phyloP scores from a whole-genome alignment of 2,797 vertebrate genomes.

The Pangasius mekongensis region DNA sequence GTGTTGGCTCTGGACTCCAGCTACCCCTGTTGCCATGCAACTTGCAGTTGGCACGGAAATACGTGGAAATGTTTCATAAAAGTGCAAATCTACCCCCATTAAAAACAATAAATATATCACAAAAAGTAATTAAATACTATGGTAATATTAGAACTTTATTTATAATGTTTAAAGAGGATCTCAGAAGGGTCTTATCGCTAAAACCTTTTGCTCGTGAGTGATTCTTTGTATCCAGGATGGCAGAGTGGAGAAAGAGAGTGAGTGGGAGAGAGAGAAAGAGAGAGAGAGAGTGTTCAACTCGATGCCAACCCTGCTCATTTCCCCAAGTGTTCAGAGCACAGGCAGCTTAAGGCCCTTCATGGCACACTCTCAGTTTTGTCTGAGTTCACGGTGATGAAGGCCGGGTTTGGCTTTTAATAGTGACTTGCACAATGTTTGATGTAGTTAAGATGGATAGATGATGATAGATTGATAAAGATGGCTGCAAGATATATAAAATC shows the following conservation, averaged over 20 bases:
- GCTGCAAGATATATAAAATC: not conserved
- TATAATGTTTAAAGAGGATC: not conserved
- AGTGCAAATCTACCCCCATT: conserved; percentile 55
- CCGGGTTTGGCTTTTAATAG: not conserved
- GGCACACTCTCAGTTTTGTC: conserved; percentile 12
- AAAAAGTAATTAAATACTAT: conserved; percentile 21
- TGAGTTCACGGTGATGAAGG: not conserved
- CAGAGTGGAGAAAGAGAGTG: not conserved
- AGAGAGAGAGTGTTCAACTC: not conserved
- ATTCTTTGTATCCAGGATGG: not conserved
- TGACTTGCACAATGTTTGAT: not conserved
- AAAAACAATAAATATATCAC: not conserved
- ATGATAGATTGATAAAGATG: not conserved
- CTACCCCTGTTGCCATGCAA: conserved; percentile 64
- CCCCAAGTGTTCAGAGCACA: conserved; percentile 31
- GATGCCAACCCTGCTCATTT: conserved; percentile 14
- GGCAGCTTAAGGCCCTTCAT: conserved; percentile 33
- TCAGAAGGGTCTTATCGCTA: not conserved
- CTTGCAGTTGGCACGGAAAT: conserved; percentile 62
- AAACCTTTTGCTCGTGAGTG: conserved; percentile 3
- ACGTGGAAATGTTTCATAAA: conserved; percentile 62
- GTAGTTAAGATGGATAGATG: not conserved
- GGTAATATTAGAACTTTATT: not conserved
- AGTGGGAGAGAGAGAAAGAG: conserved; percentile 2
- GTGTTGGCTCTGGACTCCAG: conserved; percentile 59